These are phyloP conservation scores for Cryptoprocta ferox DNA, from an alignment of 2,797 vertebrate species.

Conservation along the genomic window DNA sequence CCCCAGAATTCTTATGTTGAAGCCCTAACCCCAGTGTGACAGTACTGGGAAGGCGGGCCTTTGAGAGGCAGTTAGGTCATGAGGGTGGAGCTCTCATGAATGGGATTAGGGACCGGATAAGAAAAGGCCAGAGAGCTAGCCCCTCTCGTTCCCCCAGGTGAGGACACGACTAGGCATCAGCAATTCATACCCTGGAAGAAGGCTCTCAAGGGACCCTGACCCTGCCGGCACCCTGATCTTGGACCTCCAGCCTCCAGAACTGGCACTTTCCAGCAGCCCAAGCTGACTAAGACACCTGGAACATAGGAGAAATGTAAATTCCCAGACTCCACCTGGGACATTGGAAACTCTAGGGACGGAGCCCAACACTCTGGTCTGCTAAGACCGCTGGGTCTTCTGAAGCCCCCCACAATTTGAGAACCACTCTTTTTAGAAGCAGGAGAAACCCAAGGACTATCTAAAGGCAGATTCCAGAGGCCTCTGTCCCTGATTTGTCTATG, in stretches of 20 bases:
- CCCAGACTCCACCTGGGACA: no score
- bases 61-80: not conserved
- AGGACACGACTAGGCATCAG: not conserved
- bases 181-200: not conserved
- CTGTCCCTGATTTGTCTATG: not conserved
- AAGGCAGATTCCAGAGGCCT: not conserved
- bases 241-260: not conserved
- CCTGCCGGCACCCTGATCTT: not conserved
- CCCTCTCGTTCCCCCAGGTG: not conserved
- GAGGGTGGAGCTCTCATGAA: not conserved
- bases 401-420: not conserved
- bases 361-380: not conserved
- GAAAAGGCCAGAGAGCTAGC: not conserved
- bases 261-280: not conserved
- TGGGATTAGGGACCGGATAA: not conserved
- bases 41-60: not conserved
- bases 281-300: not conserved
- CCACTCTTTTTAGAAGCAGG: not conserved
- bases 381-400: not conserved
- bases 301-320: not conserved
- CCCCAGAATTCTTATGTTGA: not conserved
- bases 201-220: not conserved
- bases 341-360: not conserved
- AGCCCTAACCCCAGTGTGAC: not conserved
- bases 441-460: not conserved